These are phyloP conservation scores for Laticauda colubrina DNA, from an alignment of 2,113 vertebrate genomes.

Conservation along the genomic window DNA sequence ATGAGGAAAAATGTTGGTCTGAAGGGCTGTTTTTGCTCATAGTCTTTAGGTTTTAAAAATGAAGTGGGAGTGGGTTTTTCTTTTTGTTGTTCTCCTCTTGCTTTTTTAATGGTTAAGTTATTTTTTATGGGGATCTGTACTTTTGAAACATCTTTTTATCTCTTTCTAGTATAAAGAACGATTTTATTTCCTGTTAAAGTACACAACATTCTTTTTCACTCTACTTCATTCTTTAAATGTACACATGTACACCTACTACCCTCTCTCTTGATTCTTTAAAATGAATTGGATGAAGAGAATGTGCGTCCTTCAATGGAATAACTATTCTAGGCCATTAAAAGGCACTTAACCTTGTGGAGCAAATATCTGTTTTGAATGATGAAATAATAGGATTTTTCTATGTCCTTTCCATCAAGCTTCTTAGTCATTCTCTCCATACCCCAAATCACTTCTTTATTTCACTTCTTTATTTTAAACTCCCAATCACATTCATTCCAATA, in stretches of 20 bases:
- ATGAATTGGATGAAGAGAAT: not conserved
- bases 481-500: not conserved
- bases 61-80: not conserved
- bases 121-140: not conserved
- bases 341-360: not conserved
- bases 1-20: not conserved
- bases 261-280: not conserved
- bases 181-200: not conserved
- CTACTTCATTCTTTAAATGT: not conserved
- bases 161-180: not conserved
- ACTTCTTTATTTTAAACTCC: conserved; percentile 1
- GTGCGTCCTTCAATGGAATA: not conserved
- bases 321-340: not conserved
- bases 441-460: conserved; percentile 1
- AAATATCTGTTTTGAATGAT: not conserved
- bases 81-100: not conserved
- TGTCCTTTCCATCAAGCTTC: not conserved
- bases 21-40: not conserved
- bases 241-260: not conserved
- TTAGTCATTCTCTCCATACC: conserved; percentile 13
- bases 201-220: not conserved
- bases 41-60: not conserved
- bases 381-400: conserved; percentile 16
- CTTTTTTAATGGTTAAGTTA: not conserved
- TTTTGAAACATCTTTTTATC: not conserved